Evolutionary conservation across 1,140 invertebrate genomes (phyloP).

Genomic region (Acromyrmex charruanus): DNA sequence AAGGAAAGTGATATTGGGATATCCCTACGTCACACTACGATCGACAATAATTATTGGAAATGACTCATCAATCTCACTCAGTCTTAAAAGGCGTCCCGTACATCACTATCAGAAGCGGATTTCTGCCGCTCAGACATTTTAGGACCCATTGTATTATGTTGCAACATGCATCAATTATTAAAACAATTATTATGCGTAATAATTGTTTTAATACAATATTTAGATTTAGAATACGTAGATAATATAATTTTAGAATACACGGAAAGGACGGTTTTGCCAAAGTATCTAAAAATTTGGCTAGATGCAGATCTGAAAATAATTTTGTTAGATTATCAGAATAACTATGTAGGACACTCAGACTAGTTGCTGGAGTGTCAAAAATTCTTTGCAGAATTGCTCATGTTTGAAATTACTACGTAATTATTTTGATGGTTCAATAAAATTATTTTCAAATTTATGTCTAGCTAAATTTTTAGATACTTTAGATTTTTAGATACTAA

Average conservation of each 20-base stretch:
- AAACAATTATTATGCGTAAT: not conserved
- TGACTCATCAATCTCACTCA: constrained; percentile 52
- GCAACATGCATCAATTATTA: not conserved
- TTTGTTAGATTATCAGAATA: not conserved
- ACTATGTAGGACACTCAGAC: no score
- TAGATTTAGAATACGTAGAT: no score
- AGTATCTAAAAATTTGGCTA: no score
- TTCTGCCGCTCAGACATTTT: not conserved
- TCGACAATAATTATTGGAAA: constrained; percentile 52
- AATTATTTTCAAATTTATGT: no score
- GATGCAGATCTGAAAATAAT: no score
- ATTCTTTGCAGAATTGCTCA: no score
- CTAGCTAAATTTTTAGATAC: no score
- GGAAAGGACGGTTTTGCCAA: no score
- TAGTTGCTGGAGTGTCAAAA: no score
- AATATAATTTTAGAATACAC: not conserved
- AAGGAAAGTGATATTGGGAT: constrained; percentile 28
- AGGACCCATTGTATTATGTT: not conserved
- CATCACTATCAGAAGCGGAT: not conserved
- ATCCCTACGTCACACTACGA: constrained; percentile 15
- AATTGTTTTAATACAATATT: not conserved
- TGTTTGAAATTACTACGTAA: no score
- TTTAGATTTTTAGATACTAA: no score
- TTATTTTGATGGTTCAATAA: no score
- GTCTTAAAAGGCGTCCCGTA: not conserved